Base-by-base conservation (phyloP, 1,140 invertebrate species). In the Solen grandis region DNA sequence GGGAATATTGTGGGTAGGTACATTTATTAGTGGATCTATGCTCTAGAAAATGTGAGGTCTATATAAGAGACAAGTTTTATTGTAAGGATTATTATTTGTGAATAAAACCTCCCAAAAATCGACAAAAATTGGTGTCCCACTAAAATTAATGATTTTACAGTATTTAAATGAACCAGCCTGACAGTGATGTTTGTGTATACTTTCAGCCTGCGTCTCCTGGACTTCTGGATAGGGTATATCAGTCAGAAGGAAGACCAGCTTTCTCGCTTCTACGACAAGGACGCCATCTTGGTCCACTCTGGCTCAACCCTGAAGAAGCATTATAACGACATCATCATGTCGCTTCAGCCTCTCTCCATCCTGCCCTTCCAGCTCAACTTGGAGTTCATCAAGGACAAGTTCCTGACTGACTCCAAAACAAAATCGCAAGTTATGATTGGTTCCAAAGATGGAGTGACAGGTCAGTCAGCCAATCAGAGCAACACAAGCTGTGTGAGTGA, bases 151-250 rank as follows among this genome's bases (percentile, higher is more conserved):
- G n/a, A n/a, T n/a, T n/a, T n/a, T n/a, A n/a, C n/a, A n/a, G n/a
- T n/a, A n/a, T n/a, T n/a, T n/a, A n/a, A n/a, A n/a, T n/a, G n/a
- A n/a, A n/a, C n/a, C n/a, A n/a, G n/a, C n/a, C n/a, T n/a, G n/a
- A n/a, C n/a, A n/a, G n/a, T n/a, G n/a, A n/a, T n/a, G n/a, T n/a
- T n/a, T n/a, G n/a, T n/a, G n/a, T n/a, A n/a, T n/a, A n/a, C n/a
- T n/a, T n/a, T n/a, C 92, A 96, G 96, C 92, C 94, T 96, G 73
- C 93, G 95, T 63, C 96, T 96, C 54, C 92, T 97, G 82, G 96
- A 97, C 86, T 96, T 96, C 41, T 97, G 96, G 96, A 94, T 96
- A 75, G 95, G 95, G 31, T 97, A 96, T 87, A 92, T 97, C 14
- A 94, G 96, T 82, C 96, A 96, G 2, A 94, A 96, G 69, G 96